phyloP scores from a whole-genome alignment of 2,797 vertebrate species.

The Pangasius mekongensis region DNA sequence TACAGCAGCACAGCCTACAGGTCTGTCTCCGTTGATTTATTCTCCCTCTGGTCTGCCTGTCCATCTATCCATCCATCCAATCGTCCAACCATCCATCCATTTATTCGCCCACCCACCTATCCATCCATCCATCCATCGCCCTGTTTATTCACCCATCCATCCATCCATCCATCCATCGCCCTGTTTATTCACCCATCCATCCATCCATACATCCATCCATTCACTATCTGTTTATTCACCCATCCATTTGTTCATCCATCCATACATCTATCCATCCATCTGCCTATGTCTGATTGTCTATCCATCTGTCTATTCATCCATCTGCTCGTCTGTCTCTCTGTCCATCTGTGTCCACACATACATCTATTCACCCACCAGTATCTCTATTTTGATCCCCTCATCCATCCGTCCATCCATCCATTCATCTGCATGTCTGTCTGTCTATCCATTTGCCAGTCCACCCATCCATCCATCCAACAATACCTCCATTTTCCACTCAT shows the following conservation, averaged over 20 bases:
- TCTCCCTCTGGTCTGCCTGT: not conserved
- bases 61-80: not conserved
- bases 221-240: not conserved
- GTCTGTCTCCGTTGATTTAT: slow-evolving; percentile 70
- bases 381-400: no score
- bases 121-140: not conserved
- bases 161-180: not conserved
- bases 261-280: not conserved
- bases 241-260: no score
- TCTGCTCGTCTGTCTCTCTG: not conserved
- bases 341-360: no score
- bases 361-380: no score
- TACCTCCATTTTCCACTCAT: no score
- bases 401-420: not conserved
- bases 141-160: no score
- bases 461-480: not conserved
- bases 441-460: not conserved
- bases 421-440: not conserved
- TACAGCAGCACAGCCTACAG: slow-evolving; percentile 67
- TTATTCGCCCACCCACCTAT: not conserved
- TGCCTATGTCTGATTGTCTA: no score
- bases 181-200: not conserved
- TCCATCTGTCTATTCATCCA: no score
- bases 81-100: no score
- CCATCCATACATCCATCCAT: not conserved